Conservation (phyloP, 2,113 vertebrate species). For the Eclectus roratus region DNA sequence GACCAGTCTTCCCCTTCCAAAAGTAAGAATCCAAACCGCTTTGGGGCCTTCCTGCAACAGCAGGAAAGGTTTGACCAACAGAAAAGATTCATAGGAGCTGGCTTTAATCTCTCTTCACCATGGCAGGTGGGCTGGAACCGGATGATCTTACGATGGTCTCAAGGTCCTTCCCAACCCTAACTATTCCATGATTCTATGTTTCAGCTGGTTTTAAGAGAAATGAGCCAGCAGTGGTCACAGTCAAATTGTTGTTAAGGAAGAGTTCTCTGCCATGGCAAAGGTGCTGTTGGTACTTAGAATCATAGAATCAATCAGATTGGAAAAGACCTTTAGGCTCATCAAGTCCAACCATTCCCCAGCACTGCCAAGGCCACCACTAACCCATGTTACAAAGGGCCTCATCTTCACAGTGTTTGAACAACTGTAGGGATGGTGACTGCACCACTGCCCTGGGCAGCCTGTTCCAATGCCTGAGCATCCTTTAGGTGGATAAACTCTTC, state of each 20-base stretch:
- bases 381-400: background rate
- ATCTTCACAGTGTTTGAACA: background rate
- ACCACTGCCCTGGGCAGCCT: background rate
- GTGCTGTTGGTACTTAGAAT: accelerated
- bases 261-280: background rate
- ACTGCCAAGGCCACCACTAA: background rate
- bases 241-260: background rate
- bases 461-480: background rate
- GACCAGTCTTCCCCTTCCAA: background rate
- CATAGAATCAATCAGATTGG: background rate
- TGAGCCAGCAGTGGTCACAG: accelerated
- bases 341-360: background rate
- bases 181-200: background rate
- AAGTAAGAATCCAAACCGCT: background rate
- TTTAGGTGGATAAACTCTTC: too few species aligned
- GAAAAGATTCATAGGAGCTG: background rate
- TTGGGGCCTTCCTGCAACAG: background rate
- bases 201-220: background rate
- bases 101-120: accelerated
- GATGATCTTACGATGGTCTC: background rate
- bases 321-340: background rate
- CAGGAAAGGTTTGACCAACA: background rate
- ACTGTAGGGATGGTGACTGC: background rate
- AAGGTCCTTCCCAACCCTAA: background rate
- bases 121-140: background rate